These are phyloP conservation scores for Therioaphis trifolii DNA, from an alignment of 2,888 invertebrate species.

Conservation along the genomic window DNA sequence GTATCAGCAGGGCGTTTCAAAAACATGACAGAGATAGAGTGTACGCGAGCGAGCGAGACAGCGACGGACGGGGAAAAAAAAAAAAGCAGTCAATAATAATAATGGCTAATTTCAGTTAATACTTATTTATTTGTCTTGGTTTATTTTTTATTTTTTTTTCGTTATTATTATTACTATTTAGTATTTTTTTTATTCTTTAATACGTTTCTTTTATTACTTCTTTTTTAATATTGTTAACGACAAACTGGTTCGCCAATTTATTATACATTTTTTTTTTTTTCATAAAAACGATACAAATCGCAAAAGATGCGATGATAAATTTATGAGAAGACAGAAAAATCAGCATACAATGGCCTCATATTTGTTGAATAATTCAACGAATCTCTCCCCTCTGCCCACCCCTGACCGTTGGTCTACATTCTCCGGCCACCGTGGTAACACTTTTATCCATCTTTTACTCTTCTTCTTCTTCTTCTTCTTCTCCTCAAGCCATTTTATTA, in stretches of 20 bases:
- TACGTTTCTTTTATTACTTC: too few relatives aligned
- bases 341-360: constrained; percentile 60
- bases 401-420: constrained; percentile 12
- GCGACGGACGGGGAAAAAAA: not conserved
- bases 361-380: constrained; percentile 61
- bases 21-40: not conserved
- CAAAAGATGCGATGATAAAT: constrained; percentile 52
- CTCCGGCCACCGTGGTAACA: constrained; percentile 42
- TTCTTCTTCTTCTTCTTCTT: constrained; percentile 11
- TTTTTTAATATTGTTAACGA: constrained; percentile 10
- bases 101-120: constrained; percentile 40
- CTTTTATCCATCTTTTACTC: constrained; percentile 14
- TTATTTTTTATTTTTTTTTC: not conserved
- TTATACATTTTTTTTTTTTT: constrained; percentile 15
- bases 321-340: constrained; percentile 55
- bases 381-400: not conserved
- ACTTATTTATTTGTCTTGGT: constrained; percentile 31
- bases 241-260: constrained; percentile 41
- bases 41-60: not conserved
- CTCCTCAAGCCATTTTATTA: constrained; percentile 48
- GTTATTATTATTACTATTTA: too few relatives aligned
- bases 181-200: too few relatives aligned
- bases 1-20: constrained; percentile 32
- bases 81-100: not conserved
- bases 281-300: constrained; percentile 48